These are phyloP conservation scores for Lottia gigantea DNA, from an alignment of 2,888 invertebrate genomes.

Conservation along the genomic window DNA sequence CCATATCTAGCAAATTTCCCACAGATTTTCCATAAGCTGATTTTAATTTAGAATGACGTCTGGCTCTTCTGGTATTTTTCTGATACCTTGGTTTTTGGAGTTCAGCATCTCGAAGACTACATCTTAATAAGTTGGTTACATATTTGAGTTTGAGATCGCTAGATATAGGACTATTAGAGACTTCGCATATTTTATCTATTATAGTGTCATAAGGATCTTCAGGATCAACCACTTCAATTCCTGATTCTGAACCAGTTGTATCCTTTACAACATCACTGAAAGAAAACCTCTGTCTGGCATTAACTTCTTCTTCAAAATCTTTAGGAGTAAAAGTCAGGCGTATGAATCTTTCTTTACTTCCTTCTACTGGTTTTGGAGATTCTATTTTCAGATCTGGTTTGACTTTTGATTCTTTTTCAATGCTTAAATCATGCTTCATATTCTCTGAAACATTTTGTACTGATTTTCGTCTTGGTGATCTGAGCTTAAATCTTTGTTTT, in stretches of 20 bases:
- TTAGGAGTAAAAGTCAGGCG: slow-evolving; percentile 29
- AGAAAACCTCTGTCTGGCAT: background rate
- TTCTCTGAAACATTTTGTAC: background rate
- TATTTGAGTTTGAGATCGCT: slow-evolving; percentile 30
- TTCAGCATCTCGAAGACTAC: slow-evolving; percentile 13
- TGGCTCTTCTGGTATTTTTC: background rate
- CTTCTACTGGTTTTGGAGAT: background rate
- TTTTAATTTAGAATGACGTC: background rate
- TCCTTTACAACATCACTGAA: slow-evolving; percentile 13
- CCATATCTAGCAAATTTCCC: slow-evolving; percentile 13
- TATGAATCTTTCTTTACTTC: slow-evolving; percentile 29
- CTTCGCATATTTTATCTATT: slow-evolving; percentile 28
- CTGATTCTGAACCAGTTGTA: slow-evolving; percentile 23
- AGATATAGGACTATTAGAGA: slow-evolving; percentile 28
- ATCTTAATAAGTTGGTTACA: slow-evolving; percentile 24
- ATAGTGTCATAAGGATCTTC: slow-evolving; percentile 30
- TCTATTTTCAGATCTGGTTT: background rate
- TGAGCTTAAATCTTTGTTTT: background rate
- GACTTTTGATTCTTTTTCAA: background rate
- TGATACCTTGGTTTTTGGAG: background rate
- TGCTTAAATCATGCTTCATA: slow-evolving; percentile 3
- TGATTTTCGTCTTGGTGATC: background rate
- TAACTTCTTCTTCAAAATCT: background rate
- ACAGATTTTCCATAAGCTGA: slow-evolving; percentile 6
- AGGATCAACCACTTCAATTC: slow-evolving; percentile 23